Percentiles rank a stretch among this genome's conserved stretches.
Conservation (phyloP, 2,113 vertebrate genomes). For the Catagonus wagneri region DNA sequence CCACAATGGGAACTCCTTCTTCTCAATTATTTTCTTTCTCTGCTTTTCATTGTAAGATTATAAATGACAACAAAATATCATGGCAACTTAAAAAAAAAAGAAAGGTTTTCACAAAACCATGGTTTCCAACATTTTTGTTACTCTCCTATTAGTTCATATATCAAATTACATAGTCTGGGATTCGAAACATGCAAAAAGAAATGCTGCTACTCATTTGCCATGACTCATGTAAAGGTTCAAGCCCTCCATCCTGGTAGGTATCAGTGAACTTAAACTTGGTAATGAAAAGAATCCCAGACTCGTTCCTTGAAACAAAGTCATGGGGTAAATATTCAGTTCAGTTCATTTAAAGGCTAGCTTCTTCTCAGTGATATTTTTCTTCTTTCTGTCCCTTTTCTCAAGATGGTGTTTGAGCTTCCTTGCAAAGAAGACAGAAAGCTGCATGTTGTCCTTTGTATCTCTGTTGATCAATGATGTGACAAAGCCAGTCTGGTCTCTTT, state of each 20-base stretch:
- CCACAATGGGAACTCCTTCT: too few relatives aligned
- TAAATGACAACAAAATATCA: constrained; percentile 43
- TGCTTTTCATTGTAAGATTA: constrained; percentile 45
- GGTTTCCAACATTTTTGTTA: constrained; percentile 50
- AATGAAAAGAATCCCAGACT: neutral
- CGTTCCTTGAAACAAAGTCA: neutral
- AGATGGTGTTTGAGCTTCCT: neutral
- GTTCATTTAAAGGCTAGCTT: neutral
- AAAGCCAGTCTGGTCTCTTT: neutral
- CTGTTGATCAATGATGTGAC: neutral
- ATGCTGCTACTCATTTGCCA: neutral
- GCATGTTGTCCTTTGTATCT: neutral
- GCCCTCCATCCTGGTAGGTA: neutral
- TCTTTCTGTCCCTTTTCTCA: constrained; percentile 11
- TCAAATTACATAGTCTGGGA: constrained; percentile 26
- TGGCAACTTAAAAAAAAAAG: constrained; percentile 57
- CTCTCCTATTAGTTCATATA: neutral
- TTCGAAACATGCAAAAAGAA: constrained; percentile 9
- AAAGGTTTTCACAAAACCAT: neutral
- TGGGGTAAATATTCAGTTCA: neutral
- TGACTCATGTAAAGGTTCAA: neutral
- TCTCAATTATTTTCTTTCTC: constrained; percentile 11
- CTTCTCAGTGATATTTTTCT: neutral
- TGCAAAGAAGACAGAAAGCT: neutral
- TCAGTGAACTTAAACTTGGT: neutral